Evolutionary conservation across 2,797 vertebrate species (phyloP).

Genomic region (Taenioides sp.): DNA sequence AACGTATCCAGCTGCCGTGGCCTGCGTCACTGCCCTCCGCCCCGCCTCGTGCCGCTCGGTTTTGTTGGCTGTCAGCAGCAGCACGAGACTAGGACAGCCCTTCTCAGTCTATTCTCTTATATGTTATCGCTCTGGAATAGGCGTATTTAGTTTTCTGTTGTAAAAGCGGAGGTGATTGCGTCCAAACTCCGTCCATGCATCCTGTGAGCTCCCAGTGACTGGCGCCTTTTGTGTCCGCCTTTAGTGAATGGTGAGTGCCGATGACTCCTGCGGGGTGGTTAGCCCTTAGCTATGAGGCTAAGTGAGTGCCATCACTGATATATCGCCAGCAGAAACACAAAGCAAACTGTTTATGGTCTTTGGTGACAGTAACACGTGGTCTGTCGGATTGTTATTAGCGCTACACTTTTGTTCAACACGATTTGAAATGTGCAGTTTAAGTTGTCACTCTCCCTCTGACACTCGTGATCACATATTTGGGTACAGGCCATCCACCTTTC

Average conservation of each 20-base stretch:
- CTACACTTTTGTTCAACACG: neutral
- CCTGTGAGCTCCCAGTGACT: neutral
- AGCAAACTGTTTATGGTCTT: neutral
- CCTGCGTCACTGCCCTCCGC: slow-evolving; percentile 65
- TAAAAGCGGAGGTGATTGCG: neutral
- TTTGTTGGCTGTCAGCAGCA: slow-evolving; percentile 47
- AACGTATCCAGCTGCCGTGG: slow-evolving; percentile 22
- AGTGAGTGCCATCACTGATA: slow-evolving; percentile 17
- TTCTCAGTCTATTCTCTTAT: neutral
- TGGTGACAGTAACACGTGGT: accelerated
- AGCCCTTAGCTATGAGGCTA: slow-evolving; percentile 62
- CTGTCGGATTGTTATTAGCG: neutral
- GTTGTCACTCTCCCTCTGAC: slow-evolving; percentile 20
- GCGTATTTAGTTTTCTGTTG: neutral
- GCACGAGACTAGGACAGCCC: slow-evolving; percentile 39
- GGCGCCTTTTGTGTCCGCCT: slow-evolving; percentile 44
- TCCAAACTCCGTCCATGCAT: neutral
- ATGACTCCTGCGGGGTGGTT: slow-evolving; percentile 22
- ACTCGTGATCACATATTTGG: slow-evolving; percentile 42
- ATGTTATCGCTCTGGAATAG: neutral
- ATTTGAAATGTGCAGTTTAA: neutral
- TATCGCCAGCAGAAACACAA: slow-evolving; percentile 11
- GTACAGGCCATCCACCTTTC: slow-evolving; percentile 25
- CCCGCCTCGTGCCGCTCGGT: slow-evolving; percentile 62
- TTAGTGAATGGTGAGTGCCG: slow-evolving; percentile 59